Conservation (phyloP, 2,888 invertebrate species). For the Gasteruption jaculator region DNA sequence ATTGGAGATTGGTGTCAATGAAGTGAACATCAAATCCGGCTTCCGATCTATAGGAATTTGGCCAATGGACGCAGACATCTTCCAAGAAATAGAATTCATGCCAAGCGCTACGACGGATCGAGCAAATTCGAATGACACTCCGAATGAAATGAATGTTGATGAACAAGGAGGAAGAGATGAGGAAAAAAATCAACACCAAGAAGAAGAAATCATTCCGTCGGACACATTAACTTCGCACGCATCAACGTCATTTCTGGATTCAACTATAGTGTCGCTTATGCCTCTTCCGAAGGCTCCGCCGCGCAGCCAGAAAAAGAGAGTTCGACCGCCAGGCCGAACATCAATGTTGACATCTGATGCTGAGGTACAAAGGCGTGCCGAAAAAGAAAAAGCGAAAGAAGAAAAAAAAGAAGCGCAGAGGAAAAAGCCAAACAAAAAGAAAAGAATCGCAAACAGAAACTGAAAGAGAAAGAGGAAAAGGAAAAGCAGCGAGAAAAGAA, state of each 20-base stretch:
- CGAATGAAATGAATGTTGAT: conserved; percentile 10
- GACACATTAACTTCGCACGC: no score
- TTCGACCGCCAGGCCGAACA: conserved; percentile 5
- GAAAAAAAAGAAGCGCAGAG: no score
- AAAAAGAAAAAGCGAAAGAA: background rate
- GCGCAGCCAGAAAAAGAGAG: conserved; percentile 2
- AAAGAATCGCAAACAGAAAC: background rate
- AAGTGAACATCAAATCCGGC: conserved; percentile 40
- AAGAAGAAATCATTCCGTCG: no score
- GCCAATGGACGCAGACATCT: conserved; percentile 35
- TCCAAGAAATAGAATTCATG: conserved; percentile 34
- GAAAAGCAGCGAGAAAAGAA: no score
- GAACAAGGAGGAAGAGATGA: conserved; percentile 2
- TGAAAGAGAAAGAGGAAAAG: no score
- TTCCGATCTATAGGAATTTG: conserved; percentile 35
- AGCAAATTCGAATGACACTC: conserved; percentile 10
- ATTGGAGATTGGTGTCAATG: conserved; percentile 35
- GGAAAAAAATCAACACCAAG: no score
- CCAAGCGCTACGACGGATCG: conserved; percentile 25
- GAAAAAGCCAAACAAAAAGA: background rate
- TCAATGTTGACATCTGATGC: conserved; percentile 6
- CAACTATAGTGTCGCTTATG: no score
- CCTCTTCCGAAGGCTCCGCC: no score
- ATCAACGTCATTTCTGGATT: no score
- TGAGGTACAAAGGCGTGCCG: no score